These are phyloP conservation scores for Prolemur simus DNA, from an alignment of 2,113 vertebrate species.

Conservation along the genomic window DNA sequence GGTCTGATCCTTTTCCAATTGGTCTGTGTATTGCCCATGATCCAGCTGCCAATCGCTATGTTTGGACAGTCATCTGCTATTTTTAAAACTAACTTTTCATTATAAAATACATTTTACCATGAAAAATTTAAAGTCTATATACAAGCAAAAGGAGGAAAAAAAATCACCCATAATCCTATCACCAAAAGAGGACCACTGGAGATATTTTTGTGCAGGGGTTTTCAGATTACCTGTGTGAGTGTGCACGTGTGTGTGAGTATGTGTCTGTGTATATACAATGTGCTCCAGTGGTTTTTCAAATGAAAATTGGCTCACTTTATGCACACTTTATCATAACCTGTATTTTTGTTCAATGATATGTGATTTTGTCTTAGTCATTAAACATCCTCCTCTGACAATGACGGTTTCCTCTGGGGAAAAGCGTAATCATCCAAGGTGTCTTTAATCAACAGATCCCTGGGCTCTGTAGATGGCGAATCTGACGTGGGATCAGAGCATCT, in stretches of 20 bases:
- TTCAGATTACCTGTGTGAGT: no score
- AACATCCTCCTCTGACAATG: not conserved
- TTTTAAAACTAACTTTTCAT: not conserved
- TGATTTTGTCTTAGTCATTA: not conserved
- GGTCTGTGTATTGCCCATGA: not conserved
- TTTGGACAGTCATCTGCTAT: not conserved
- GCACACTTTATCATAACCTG: not conserved
- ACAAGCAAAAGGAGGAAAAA: not conserved
- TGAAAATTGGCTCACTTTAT: not conserved
- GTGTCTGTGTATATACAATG: not conserved
- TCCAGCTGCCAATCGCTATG: not conserved
- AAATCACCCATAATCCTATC: not conserved
- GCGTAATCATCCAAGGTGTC: no score
- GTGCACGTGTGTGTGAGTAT: not conserved
- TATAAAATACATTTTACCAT: not conserved
- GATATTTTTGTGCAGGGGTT: not conserved
- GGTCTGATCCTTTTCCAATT: not conserved
- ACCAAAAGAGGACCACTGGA: not conserved
- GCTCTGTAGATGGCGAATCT: not conserved
- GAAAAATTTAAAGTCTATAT: not conserved
- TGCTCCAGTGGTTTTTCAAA: not conserved
- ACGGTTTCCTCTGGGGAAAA: not conserved
- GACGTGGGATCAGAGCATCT: not conserved
- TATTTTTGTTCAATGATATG: not conserved
- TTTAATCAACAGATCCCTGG: no score